Evolutionary conservation across 2,797 vertebrate species (phyloP), one percentile per base, ranked within the genome.

Genomic region (Sorex maritimensis): DNA sequence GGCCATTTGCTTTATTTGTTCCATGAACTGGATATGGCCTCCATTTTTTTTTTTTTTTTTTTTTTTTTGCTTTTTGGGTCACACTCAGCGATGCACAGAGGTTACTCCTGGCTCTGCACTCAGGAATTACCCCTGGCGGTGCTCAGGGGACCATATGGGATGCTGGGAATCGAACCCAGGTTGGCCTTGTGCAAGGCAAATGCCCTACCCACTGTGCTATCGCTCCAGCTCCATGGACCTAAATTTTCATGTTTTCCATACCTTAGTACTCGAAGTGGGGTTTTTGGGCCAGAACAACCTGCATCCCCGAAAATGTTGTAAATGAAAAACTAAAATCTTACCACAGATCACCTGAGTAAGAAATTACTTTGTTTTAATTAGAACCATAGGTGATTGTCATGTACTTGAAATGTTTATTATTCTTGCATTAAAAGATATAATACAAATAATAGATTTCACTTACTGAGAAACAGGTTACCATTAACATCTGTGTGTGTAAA

Each of bases 341-440:
- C 13, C 2, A 71, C 11, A 63, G 8, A 46, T 21, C 2, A 19
- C 2, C 7, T 83, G 28, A 85, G 34, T 73, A 8, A 86, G 49
- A 88, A 85, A 61, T 6, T 72, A 8, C 26, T 89, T 92, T 84
- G 80, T 58, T 77, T 26, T 41, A 55, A 69, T n/a, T 34, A 81
- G 12, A 71, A 65, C 19, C 6, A 21, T 8, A 46, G 61, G 3
- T 89, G 28, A 88, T 49, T 10, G 81, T 5, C n/a, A 63, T 63
- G 7, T 0, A 83, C 10, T 55, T 83, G 74, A 46, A 90, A 81
- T 72, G 61, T 84, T 84, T 49, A 91, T 46, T 28, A 58, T 17
- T 5, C 0, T 4, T 88, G 1, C 10, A 83, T 12, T 68, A 12
- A 61, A 90, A 90, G 10, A 67, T 61, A 0, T 23, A 30, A 78